phyloP scores from a whole-genome alignment of 2,888 invertebrate genomes.

The Sussaba pulchella region DNA sequence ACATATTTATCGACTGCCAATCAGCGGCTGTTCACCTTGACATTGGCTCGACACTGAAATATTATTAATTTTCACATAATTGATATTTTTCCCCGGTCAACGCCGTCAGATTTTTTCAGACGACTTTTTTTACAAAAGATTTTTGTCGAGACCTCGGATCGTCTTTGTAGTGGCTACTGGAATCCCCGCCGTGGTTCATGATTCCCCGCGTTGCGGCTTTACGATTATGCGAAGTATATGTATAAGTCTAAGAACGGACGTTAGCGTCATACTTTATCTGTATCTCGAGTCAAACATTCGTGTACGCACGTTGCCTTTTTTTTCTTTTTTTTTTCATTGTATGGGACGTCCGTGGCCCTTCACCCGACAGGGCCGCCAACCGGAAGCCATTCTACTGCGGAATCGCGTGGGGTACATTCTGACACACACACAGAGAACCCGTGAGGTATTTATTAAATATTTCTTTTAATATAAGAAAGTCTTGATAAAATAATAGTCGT shows the following conservation, averaged over 20 bases:
- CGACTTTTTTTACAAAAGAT: neutral
- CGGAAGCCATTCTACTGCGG: slow-evolving; percentile 49
- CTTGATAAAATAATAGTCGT: slow-evolving; percentile 30
- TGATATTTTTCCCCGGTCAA: no score
- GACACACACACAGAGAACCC: slow-evolving; percentile 8
- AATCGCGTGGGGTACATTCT: slow-evolving; percentile 42
- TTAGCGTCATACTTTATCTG: slow-evolving; percentile 40
- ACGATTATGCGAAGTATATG: neutral
- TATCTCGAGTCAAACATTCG: slow-evolving; percentile 43
- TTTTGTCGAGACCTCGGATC: slow-evolving; percentile 11
- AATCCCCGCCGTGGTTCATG: neutral
- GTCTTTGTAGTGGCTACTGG: neutral
- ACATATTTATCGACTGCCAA: no score
- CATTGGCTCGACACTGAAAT: no score
- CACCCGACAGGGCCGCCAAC: slow-evolving; percentile 10
- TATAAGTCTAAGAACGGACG: slow-evolving; percentile 3
- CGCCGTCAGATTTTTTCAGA: no score
- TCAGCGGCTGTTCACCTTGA: no score
- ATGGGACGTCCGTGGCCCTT: neutral
- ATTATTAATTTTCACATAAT: no score
- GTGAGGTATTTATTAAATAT: slow-evolving; percentile 37
- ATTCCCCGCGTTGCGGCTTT: neutral
- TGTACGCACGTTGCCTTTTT: slow-evolving; percentile 27
- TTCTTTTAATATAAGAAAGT: slow-evolving; percentile 41
- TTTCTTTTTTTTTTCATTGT: slow-evolving; percentile 14